Conservation (phyloP, 2,888 invertebrate genomes). For the Drosophila neonasuta region DNA sequence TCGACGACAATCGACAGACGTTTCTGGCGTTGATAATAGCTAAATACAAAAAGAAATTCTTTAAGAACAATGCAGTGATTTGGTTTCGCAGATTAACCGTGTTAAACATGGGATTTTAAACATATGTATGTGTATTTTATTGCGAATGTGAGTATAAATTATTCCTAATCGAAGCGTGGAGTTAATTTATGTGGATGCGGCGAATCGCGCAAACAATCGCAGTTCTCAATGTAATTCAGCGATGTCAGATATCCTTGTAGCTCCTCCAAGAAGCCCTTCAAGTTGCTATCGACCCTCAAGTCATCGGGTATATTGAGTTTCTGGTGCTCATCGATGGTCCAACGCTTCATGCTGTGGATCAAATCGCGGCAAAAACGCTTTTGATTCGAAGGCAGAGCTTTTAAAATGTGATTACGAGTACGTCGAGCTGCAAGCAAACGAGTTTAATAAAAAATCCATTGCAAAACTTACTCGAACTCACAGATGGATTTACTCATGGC, state of each 20-base stretch:
- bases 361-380: conserved; percentile 30
- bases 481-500: too few species aligned
- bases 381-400: not conserved
- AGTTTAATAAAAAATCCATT: not conserved
- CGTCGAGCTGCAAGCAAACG: not conserved
- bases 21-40: not conserved
- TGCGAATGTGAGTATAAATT: not conserved
- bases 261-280: not conserved
- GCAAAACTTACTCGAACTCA: not conserved
- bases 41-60: not conserved
- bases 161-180: not conserved
- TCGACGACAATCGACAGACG: not conserved
- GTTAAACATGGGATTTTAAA: not conserved
- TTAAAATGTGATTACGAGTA: not conserved
- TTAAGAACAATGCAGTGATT: not conserved
- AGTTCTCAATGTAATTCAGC: conserved; percentile 8
- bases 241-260: not conserved
- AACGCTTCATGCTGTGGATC: conserved; percentile 17
- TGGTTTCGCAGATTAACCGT: not conserved
- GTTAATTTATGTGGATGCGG: not conserved
- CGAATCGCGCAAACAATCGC: conserved; percentile 8
- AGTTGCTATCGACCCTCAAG: not conserved
- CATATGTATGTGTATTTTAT: not conserved
- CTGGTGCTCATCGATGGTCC: not conserved
- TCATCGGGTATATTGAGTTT: not conserved